Base-by-base conservation (phyloP, 2,888 invertebrate species). In the Chalcis sispes region DNA sequence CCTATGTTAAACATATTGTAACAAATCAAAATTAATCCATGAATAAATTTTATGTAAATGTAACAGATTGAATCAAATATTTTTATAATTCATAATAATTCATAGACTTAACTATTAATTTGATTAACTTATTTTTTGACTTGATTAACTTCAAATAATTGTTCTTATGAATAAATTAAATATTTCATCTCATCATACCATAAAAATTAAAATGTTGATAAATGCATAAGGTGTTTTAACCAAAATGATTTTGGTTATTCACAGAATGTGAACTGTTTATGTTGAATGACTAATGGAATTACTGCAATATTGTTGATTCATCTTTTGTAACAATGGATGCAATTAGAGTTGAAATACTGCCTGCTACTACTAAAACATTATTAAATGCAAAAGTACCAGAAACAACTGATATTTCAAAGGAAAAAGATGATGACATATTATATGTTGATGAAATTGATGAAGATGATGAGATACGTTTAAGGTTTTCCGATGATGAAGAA, bases 401-500 rank as follows among this genome's bases (percentile, higher is more conserved):
- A 71, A 79, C 69, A n/a, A 32, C 79, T 71, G 81, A 83, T 65
- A 80, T 83, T 76, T 79, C 82, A 18, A 84, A 82, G 75, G 83
- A 86, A 71, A 83, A 83, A 75, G 85, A 84, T 74, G 84, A 85
- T 23, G 84, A 85, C 64, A 79, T 85, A 40, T 83, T 86, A 74
- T 85, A 82, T 77, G 81, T 79, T 74, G 83, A 82, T 75, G 83
- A 83, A 54, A 84, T 82, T 48, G 83, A 84, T 59, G 87, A 86
- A 74, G 86, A 87, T 58, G 85, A 85, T 36, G 87, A 86, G 73
- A 83, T 88, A 65, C 85, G 84, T 62, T 84, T 89, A 77, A 84
- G 84, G 80, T 75, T 88, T n/a, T 88, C 89, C 2, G 89, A 88
- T 73, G 88, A 86, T 69, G 87, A 86, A 36, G 82, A 85, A 40